Percentiles rank a stretch among this genome's conserved stretches.
phyloP scores from a whole-genome alignment of 2,888 invertebrate genomes.

The Seira ritae region DNA sequence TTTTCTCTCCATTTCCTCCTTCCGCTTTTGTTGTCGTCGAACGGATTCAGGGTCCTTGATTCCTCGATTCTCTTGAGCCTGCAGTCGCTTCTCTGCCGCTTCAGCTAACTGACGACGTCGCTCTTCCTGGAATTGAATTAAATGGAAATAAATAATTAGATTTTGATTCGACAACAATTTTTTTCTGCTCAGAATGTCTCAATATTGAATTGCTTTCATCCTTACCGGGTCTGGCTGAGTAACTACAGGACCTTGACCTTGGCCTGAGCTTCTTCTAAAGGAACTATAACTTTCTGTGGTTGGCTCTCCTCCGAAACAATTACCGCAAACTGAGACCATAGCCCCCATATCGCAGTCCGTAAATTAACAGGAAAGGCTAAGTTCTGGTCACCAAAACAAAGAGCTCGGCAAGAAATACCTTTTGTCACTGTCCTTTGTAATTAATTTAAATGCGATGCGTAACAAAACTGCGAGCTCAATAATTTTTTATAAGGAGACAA shows the following conservation, averaged over 20 bases:
- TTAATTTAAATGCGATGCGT: background rate
- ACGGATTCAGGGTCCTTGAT: constrained; percentile 66
- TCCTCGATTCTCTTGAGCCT: constrained; percentile 59
- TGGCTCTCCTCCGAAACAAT: constrained; percentile 28
- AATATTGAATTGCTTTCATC: background rate
- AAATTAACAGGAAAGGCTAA: too few species aligned
- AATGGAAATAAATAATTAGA: background rate
- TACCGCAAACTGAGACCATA: constrained; percentile 29
- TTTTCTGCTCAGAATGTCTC: background rate
- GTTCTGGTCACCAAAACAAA: too few species aligned
- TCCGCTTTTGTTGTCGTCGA: constrained; percentile 48
- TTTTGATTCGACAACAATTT: background rate
- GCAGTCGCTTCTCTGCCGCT: constrained; percentile 65
- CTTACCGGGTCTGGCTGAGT: constrained; percentile 51
- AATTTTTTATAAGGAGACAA: too few species aligned
- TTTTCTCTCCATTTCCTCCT: constrained; percentile 50
- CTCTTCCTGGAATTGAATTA: constrained; percentile 53
- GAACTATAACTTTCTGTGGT: constrained; percentile 42
- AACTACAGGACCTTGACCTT: too few species aligned
- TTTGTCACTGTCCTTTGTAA: too few species aligned
- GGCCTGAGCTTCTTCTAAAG: constrained; percentile 18
- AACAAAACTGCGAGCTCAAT: background rate
- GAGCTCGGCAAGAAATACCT: too few species aligned
- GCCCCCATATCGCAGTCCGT: constrained; percentile 47
- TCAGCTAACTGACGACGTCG: constrained; percentile 65